These are phyloP conservation scores for Acrobasis suavella DNA, from an alignment of 2,888 invertebrate species.

Conservation along the genomic window DNA sequence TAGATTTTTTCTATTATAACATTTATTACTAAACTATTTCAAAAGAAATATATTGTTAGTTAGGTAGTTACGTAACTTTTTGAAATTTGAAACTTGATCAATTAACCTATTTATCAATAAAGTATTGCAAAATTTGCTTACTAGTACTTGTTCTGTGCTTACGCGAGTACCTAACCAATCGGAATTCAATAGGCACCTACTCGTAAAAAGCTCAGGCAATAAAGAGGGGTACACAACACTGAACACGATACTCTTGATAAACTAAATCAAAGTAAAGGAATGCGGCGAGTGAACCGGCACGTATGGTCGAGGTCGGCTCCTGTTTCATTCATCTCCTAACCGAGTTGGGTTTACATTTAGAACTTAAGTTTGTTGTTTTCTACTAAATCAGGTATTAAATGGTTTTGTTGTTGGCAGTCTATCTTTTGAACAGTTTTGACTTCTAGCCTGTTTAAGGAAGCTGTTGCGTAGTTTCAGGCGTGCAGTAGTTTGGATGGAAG, in stretches of 20 bases:
- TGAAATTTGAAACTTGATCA: background rate
- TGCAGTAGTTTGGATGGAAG: background rate
- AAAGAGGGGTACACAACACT: constrained; percentile 28
- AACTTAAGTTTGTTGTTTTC: background rate
- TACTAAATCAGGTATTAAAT: background rate
- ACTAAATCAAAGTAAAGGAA: constrained; percentile 38
- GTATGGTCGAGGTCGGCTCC: constrained; percentile 14
- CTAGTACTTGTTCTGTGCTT: no score
- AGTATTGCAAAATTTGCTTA: no score
- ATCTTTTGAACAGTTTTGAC: no score
- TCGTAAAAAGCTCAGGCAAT: constrained; percentile 24
- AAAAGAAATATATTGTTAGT: no score
- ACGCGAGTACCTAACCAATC: background rate
- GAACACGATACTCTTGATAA: constrained; percentile 35
- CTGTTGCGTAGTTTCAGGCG: background rate
- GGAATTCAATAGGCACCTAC: constrained; percentile 15
- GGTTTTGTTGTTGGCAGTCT: no score
- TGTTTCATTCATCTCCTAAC: constrained; percentile 19
- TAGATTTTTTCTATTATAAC: no score
- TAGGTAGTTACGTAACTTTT: no score
- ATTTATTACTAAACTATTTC: no score
- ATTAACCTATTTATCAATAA: no score
- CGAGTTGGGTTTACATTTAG: background rate
- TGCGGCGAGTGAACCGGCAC: constrained; percentile 32
- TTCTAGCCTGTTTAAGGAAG: no score